phyloP scores from a whole-genome alignment of 2,113 vertebrate genomes.

The Neopipo cinnamomea region DNA sequence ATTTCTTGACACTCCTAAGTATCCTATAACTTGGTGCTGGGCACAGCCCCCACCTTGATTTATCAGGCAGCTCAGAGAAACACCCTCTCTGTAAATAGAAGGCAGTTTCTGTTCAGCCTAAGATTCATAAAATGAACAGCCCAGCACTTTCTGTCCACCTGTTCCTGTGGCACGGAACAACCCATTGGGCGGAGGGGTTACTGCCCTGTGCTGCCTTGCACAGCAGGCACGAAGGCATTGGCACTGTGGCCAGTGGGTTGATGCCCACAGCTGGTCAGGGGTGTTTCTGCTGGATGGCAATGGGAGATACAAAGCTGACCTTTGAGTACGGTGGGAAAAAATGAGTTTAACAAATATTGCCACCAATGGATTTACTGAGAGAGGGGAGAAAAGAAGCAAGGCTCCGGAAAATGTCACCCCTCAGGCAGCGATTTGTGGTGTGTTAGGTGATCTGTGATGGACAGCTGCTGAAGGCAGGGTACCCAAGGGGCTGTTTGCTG shows the following conservation, averaged over 20 bases:
- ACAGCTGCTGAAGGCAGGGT: neutral
- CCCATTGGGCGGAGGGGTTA: fast-evolving
- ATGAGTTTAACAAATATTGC: neutral
- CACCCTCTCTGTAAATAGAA: constrained; percentile 49
- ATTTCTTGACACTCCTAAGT: neutral
- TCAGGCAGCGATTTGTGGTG: neutral
- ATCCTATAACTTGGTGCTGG: neutral
- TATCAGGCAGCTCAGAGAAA: constrained; percentile 1
- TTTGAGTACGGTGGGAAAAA: neutral
- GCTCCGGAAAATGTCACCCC: neutral
- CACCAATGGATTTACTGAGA: neutral
- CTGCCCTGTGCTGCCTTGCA: neutral
- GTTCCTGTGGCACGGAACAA: neutral
- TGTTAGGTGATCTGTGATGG: neutral
- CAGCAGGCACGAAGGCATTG: neutral
- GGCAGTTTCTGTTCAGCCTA: neutral
- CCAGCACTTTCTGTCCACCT: neutral
- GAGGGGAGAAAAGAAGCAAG: neutral
- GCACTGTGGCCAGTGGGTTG: fast-evolving
- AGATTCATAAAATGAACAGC: neutral
- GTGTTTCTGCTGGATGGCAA: neutral
- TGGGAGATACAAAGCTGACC: neutral
- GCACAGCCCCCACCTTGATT: neutral
- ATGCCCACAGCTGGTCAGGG: neutral
- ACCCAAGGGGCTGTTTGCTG: neutral